Base-by-base conservation (phyloP, 1,140 invertebrate genomes). In the Mya arenaria region DNA sequence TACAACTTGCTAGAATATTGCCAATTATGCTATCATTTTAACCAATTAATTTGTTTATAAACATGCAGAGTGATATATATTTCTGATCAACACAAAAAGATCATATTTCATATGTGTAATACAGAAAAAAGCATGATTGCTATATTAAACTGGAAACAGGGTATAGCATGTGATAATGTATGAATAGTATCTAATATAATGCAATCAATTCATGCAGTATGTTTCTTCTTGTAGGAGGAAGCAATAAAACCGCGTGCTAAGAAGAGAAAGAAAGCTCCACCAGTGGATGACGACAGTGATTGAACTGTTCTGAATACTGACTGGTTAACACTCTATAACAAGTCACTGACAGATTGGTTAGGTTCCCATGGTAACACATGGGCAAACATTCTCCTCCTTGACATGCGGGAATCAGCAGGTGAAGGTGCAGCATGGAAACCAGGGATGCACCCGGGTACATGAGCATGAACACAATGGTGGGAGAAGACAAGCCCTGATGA, bases 161-260 rank as follows among this genome's bases (percentile, higher is more conserved):
- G 30, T 17, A 6, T 55, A 15, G 65, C 17, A 13, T 55, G 17
- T n/a, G 28, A 28, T 58, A 66, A 19, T 32, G 2, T 73, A 34
- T 48, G 15, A 72, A 75, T 65, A 78, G 63, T 69, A 63, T 60
- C n/a, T n/a, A n/a, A 13, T 28, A 71, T 37, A 0, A 25, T 4
- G 4, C 34, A n/a, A 37, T 30, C 77, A 36, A 74, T 41, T 32
- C 58, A 39, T 41, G 79, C 39, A 1, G 68, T 78, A n/a, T n/a
- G n/a, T 65, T 81, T 66, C 66, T 63, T 60, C 68, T 86, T 83
- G 95, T 96, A 97, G 88, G 96, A 97, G 93, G 96, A 97, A 94
- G 95, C 96, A 85, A 95, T 96, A 3, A 97, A 97, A 94, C 96
- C 96, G 89, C 96, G 96, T 93, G 94, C 96, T 25, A 97, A 97